Evolutionary conservation across 2,888 invertebrate genomes (phyloP).

Genomic region (Monochamus alternatus): DNA sequence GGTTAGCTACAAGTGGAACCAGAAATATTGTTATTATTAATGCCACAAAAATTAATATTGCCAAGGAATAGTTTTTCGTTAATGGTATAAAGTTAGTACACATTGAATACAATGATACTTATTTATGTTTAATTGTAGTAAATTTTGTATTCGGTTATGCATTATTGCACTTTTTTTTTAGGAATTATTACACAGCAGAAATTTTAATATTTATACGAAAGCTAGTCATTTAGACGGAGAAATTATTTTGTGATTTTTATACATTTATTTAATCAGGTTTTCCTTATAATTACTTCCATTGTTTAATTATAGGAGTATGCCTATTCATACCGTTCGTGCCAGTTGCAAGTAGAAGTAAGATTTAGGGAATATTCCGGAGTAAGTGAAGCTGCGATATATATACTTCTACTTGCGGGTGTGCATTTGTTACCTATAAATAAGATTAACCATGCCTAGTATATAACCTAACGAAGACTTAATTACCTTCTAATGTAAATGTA

Average conservation of each 20-base stretch:
- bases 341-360: constrained; percentile 11
- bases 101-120: too few relatives aligned
- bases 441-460: constrained; percentile 35
- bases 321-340: neutral
- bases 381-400: neutral
- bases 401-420: constrained; percentile 24
- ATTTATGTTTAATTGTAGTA: neutral
- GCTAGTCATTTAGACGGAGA: constrained; percentile 17
- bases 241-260: constrained; percentile 26
- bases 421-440: constrained; percentile 36
- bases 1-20: too few relatives aligned
- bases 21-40: too few relatives aligned
- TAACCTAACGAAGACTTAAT: constrained; percentile 44
- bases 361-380: too few relatives aligned
- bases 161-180: neutral
- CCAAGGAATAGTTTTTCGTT: too few relatives aligned
- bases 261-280: constrained; percentile 6
- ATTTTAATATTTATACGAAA: neutral
- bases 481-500: constrained; percentile 35
- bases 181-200: neutral
- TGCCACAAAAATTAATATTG: too few relatives aligned
- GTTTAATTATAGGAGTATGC: constrained; percentile 6
- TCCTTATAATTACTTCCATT: constrained; percentile 5
- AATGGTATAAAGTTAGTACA: too few relatives aligned
- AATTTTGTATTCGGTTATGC: too few relatives aligned